These are phyloP conservation scores for Andricus grossulariae DNA, from an alignment of 1,140 invertebrate genomes.

Conservation along the genomic window DNA sequence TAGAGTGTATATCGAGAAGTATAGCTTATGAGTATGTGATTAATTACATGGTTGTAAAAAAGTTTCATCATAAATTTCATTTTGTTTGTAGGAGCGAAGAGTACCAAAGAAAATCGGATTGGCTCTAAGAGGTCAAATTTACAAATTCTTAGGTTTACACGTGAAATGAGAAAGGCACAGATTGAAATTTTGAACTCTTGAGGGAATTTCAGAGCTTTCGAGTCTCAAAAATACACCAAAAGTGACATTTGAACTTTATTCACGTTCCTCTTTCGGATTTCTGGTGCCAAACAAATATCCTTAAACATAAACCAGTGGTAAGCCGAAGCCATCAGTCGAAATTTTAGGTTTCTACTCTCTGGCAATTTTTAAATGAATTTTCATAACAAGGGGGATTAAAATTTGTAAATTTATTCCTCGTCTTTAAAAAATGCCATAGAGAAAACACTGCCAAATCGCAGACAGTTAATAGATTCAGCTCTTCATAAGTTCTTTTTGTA, in stretches of 20 bases:
- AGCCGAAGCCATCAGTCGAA: background rate
- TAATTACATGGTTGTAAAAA: too few species aligned
- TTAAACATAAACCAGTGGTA: slow-evolving; percentile 14
- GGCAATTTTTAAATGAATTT: background rate
- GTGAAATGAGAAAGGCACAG: background rate
- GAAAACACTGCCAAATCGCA: too few species aligned
- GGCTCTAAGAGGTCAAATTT: background rate
- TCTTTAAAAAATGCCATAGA: background rate
- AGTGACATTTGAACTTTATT: slow-evolving; percentile 1
- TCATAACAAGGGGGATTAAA: background rate
- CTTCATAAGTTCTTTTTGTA: background rate
- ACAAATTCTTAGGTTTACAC: slow-evolving; percentile 5
- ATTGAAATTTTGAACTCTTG: background rate
- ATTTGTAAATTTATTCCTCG: background rate
- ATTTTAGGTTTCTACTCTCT: background rate
- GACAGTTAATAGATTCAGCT: too few species aligned
- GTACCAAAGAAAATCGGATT: slow-evolving; percentile 19
- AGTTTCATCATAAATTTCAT: too few species aligned
- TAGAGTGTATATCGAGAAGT: too few species aligned
- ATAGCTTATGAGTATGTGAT: too few species aligned
- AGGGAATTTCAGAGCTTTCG: background rate
- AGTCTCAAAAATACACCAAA: background rate
- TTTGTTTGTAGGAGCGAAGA: background rate
- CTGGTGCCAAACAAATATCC: background rate
- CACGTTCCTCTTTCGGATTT: slow-evolving; percentile 5